phyloP scores from a whole-genome alignment of 2,113 vertebrate genomes.

The Semnopithecus entellus region DNA sequence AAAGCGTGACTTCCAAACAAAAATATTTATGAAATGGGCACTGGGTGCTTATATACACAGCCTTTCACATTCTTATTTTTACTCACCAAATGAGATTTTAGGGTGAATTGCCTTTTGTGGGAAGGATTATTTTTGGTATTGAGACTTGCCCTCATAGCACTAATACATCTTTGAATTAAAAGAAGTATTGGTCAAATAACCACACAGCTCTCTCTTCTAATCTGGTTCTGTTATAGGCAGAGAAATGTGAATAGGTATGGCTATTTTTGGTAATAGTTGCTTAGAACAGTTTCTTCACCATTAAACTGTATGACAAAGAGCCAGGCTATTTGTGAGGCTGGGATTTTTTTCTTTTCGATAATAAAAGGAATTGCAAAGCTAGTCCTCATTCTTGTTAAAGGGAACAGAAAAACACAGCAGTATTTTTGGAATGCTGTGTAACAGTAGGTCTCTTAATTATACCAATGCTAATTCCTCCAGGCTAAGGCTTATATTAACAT shows the following conservation, averaged over 20 bases:
- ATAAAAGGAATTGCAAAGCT: constrained; percentile 50
- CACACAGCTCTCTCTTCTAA: background rate
- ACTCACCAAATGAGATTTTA: background rate
- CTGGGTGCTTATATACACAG: background rate
- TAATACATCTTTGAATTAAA: background rate
- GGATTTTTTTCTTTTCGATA: background rate
- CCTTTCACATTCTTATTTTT: background rate
- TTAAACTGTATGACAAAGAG: constrained; percentile 49
- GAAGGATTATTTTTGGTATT: background rate
- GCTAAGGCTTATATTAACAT: constrained; percentile 15
- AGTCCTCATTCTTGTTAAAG: constrained; percentile 49
- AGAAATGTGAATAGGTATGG: constrained; percentile 54
- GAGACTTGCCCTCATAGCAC: background rate
- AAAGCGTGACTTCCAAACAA: background rate
- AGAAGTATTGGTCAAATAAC: background rate
- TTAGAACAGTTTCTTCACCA: constrained; percentile 58
- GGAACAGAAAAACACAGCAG: constrained; percentile 46
- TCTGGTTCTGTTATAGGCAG: background rate
- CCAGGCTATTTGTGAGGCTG: constrained; percentile 51
- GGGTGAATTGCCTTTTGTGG: background rate
- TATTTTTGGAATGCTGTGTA: constrained; percentile 53
- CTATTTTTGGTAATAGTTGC: constrained; percentile 67
- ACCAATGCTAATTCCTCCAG: constrained; percentile 34
- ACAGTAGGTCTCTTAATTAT: constrained; percentile 51
- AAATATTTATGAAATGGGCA: background rate